Evolutionary conservation across 2,113 vertebrate species (phyloP), one percentile per base, ranked within the genome.

Genomic region (Alces alces): DNA sequence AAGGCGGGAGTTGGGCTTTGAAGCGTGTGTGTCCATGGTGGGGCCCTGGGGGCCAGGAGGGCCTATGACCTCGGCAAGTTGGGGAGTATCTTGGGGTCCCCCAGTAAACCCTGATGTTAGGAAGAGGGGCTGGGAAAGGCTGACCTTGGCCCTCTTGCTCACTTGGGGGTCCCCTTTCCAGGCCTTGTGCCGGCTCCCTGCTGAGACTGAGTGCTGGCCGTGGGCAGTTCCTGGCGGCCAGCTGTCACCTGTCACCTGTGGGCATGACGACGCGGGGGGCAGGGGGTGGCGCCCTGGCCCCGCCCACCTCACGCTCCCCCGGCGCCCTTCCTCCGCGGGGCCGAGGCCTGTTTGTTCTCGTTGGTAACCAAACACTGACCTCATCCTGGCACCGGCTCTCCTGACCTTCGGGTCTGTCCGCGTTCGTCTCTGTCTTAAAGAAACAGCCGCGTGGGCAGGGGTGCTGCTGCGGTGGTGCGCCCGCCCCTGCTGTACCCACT

Each of bases 301-400:
- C 5, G 4, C 88, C 78, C 16, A 27, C 57, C 61, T 21, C 39
- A 2, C 30, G 23, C 66, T 60, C 86, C 66, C 0, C 0, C 1
- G 52, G 60, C 3, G 0, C 78, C 33, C 23, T 15, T 28, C 39
- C 52, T 4, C 50, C 5, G 6, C 2, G 4, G 5, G 30, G 54
- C 17, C 0, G 6, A 86, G 52, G 95, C 58, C 64, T 95, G 96
- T 95, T 96, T 94, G 33, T 33, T 93, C 83, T 93, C 3, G 1
- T 33, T 80, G 8, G 94, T 61, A 84, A 94, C 93, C 95, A 95
- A 96, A 97, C 95, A 55, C 1, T 93, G 97, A 93, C 94, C 93
- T 96, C 97, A 93, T 33, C 88, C 88, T 86, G 82, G 90, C 76
- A 30, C 92, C 0, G 0, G 47, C 47, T 36, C 27, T 54, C 79